Conservation (phyloP, 2,113 vertebrate species). For the Petroica traversi region DNA sequence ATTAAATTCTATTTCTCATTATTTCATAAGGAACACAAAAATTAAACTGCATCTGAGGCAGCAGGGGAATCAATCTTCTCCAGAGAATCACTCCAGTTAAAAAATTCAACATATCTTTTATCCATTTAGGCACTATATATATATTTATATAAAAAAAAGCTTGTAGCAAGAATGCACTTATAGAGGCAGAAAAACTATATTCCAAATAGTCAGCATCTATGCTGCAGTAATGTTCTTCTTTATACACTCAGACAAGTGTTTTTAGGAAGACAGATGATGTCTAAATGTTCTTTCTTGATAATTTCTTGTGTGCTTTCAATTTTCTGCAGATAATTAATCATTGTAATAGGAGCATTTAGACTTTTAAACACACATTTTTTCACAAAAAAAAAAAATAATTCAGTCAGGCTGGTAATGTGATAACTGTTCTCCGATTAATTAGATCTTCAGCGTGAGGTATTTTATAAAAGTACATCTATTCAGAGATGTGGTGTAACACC, state of each 20-base stretch:
- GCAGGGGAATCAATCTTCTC: not conserved
- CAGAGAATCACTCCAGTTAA: not conserved
- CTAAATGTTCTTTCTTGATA: conserved; percentile 46
- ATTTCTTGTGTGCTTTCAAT: conserved; percentile 50
- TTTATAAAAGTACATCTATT: not conserved
- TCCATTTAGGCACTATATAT: not conserved
- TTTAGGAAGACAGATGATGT: conserved; percentile 38
- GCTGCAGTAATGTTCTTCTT: conserved; percentile 1
- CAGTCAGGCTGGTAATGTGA: conserved; percentile 1
- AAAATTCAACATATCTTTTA: not conserved
- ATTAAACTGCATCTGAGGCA: not conserved
- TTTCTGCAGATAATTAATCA: conserved; percentile 51
- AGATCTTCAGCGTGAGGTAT: conserved; percentile 16
- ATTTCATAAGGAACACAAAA: conserved; percentile 22
- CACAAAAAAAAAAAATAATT: not conserved
- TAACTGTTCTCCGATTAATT: conserved; percentile 43
- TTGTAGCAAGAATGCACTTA: not conserved
- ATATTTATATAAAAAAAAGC: not conserved
- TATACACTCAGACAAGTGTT: conserved; percentile 19
- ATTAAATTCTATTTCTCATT: not conserved
- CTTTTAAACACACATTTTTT: conserved; percentile 49
- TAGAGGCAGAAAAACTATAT: conserved; percentile 3
- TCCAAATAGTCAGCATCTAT: not conserved
- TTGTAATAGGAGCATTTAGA: conserved; percentile 39
- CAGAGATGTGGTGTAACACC: not conserved